Conservation (phyloP, 2,113 vertebrate genomes). For the Eolophus roseicapilla region DNA sequence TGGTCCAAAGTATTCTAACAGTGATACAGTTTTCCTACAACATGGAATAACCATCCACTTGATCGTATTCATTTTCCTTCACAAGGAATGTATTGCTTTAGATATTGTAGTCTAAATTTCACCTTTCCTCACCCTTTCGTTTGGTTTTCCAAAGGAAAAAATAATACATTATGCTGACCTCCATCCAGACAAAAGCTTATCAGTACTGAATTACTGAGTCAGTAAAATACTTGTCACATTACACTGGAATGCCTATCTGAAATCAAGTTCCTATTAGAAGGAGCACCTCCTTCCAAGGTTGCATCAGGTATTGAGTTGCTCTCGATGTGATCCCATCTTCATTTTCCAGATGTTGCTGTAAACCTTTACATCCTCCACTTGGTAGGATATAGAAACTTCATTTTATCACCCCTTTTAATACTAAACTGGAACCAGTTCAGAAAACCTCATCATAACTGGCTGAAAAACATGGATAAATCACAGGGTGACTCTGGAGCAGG, state of each 20-base stretch:
- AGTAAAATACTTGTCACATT: neutral
- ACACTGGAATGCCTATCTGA: neutral
- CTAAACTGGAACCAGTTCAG: neutral
- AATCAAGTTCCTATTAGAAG: neutral
- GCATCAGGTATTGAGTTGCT: neutral
- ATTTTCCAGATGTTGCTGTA: neutral
- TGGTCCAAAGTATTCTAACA: neutral
- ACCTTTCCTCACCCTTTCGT: neutral
- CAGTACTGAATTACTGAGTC: neutral
- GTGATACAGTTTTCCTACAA: neutral
- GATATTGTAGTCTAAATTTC: neutral
- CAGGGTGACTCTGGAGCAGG: neutral
- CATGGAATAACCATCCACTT: neutral
- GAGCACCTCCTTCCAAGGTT: neutral
- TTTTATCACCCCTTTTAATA: neutral
- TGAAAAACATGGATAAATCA: neutral
- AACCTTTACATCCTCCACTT: neutral
- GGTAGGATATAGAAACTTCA: neutral
- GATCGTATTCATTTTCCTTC: neutral
- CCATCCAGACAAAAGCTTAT: neutral
- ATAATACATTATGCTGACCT: neutral
- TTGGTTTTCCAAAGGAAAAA: neutral
- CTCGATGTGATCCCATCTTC: neutral
- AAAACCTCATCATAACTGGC: neutral
- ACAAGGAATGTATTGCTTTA: neutral